Evolutionary conservation across 2,113 vertebrate species (phyloP), one percentile per base, ranked within the genome.

Genomic region (Corythoichthys intestinalis): DNA sequence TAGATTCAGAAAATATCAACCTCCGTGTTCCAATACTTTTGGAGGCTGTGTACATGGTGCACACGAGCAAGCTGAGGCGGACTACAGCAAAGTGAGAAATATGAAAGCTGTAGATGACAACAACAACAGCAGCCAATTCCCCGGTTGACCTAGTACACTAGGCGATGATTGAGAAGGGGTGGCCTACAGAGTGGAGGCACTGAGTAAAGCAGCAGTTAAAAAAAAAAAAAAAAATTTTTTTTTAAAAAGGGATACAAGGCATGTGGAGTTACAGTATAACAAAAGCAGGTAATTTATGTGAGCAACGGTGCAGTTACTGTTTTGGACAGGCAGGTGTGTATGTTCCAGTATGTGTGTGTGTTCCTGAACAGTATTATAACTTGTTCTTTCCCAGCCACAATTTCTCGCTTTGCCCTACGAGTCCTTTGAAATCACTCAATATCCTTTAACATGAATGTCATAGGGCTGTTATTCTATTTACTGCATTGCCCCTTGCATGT

Each of bases 401-500:
- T 86, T 82, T 84, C 83, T 76, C 73, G 74, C 87, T 75, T 85
- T 84, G 82, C 71, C 72, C 85, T 81, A 88, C 90, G 89, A 86
- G 89, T 90, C 80, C 82, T 84, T 83, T 86, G 69, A 88, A 88
- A 89, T 83, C 65, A 70, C 86, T 90, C 87, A 89, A 87, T 90
- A 89, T 89, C 87, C 87, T 89, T 87, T 85, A 90, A 88, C 82
- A 85, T 89, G 89, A 86, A 89, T 87, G 87, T 86, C 90, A 88
- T 70, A 70, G 85, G 87, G 74, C 83, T 83, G 76, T 81, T 85
- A 75, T 88, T 86, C 83, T 80, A 88, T 89, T 90, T 86, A 88
- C 82, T 78, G 81, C 65, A 61, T 59, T 15, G 62, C 74, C 67
- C 59, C 49, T 81, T 34, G 69, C 81, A 73, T 85, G 53, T 68